Conservation (phyloP, 2,797 vertebrate genomes). For the Cirrhinus molitorella region DNA sequence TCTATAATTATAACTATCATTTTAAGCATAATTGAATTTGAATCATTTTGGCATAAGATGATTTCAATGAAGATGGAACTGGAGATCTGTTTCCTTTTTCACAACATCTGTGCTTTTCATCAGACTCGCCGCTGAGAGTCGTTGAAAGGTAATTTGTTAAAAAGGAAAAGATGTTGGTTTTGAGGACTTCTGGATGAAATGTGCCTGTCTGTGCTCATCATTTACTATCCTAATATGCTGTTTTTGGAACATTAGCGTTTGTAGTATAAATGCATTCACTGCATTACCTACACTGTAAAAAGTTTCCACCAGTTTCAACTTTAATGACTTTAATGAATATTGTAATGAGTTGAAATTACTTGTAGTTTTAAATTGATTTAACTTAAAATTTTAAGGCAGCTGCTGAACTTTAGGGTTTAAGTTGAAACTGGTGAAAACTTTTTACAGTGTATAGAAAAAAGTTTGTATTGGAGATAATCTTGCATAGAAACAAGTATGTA, state of each 20-base stretch:
- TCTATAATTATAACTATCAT: too few species aligned
- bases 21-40: neutral
- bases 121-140: neutral
- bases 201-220: slow-evolving; percentile 54
- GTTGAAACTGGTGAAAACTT: too few species aligned
- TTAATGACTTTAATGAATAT: too few species aligned
- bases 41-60: neutral
- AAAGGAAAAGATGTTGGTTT: slow-evolving; percentile 39
- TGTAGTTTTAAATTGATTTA: too few species aligned
- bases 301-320: too few species aligned
- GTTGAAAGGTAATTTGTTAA: slow-evolving; percentile 38
- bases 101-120: neutral
- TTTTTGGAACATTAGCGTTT: slow-evolving; percentile 72
- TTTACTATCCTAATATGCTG: slow-evolving; percentile 67
- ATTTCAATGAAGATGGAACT: neutral
- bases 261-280: slow-evolving; percentile 55
- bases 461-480: slow-evolving; percentile 53
- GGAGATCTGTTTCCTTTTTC: neutral
- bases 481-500: slow-evolving; percentile 52
- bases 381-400: too few species aligned
- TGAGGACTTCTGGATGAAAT: slow-evolving; percentile 21
- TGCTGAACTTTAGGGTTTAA: too few species aligned
- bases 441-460: slow-evolving; percentile 55
- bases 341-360: too few species aligned
- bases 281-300: too few species aligned